These are phyloP conservation scores for Cricetomys ansorgei DNA, from an alignment of 2,113 vertebrate genomes.

Conservation along the genomic window DNA sequence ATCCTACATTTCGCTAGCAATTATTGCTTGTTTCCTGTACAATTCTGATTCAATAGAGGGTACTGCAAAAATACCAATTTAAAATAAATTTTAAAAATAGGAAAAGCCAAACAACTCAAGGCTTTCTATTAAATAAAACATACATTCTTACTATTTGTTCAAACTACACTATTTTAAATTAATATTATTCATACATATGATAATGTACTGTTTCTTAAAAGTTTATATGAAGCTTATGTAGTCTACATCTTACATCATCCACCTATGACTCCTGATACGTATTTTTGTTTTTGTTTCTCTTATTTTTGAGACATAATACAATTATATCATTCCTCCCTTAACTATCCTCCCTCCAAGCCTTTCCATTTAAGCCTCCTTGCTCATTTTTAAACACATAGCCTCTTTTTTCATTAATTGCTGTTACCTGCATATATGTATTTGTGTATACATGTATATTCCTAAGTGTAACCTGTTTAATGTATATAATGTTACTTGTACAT, in stretches of 20 bases:
- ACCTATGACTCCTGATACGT: not conserved
- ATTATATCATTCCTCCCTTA: not conserved
- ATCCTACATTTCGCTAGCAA: conserved; percentile 58
- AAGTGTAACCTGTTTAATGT: not conserved
- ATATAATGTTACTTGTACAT: not conserved
- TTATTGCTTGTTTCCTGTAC: conserved; percentile 55
- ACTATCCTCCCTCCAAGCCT: not conserved
- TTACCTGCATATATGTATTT: not conserved
- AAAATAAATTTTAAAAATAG: conserved; percentile 31
- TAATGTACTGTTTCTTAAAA: not conserved
- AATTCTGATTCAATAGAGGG: conserved; percentile 7
- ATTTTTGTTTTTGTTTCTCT: conserved; percentile 4
- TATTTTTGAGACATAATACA: not conserved
- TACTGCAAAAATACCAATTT: conserved; percentile 6
- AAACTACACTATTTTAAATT: not conserved
- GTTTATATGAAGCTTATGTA: not conserved
- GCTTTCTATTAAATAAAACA: conserved; percentile 23
- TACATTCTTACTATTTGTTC: not conserved
- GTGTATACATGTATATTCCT: not conserved
- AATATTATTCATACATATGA: not conserved
- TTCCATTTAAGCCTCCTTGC: not conserved
- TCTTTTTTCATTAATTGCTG: not conserved
- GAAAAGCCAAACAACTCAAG: not conserved
- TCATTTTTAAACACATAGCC: not conserved
- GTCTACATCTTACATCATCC: not conserved